Conservation (phyloP, 1,140 invertebrate species). For the Tachypleus tridentatus region DNA sequence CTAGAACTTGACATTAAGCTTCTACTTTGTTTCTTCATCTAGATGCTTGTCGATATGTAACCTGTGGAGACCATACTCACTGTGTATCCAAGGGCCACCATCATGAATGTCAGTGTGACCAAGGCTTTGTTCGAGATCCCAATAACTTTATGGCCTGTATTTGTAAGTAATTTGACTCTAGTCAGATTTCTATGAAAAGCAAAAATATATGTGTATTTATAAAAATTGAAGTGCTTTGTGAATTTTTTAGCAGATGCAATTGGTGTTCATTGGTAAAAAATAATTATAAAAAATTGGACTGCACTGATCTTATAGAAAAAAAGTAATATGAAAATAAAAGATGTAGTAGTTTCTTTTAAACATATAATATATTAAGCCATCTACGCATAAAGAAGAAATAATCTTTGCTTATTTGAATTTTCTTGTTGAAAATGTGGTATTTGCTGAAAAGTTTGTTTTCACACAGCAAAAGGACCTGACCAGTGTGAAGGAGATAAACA, state of each 20-base stretch:
- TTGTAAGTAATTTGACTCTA: constrained; percentile 9
- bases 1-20: background rate
- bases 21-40: background rate
- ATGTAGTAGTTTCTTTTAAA: too few relatives aligned
- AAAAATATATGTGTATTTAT: background rate
- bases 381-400: too few relatives aligned
- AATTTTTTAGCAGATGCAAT: background rate
- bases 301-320: too few relatives aligned
- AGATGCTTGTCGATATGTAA: constrained; percentile 23
- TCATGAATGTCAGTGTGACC: constrained; percentile 14
- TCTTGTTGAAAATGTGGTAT: background rate
- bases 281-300: too few relatives aligned
- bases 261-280: background rate
- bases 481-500: constrained; percentile 20
- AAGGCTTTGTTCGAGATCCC: constrained; percentile 18
- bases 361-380: too few relatives aligned
- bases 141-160: constrained; percentile 15
- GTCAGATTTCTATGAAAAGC: background rate
- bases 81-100: constrained; percentile 17
- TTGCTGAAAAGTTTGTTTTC: constrained; percentile 1
- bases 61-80: constrained; percentile 18
- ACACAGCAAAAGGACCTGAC: constrained; percentile 14
- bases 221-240: background rate
- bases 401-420: too few relatives aligned
- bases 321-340: too few relatives aligned